These are phyloP conservation scores for Melieria picta DNA, from an alignment of 2,888 invertebrate species.

Conservation along the genomic window DNA sequence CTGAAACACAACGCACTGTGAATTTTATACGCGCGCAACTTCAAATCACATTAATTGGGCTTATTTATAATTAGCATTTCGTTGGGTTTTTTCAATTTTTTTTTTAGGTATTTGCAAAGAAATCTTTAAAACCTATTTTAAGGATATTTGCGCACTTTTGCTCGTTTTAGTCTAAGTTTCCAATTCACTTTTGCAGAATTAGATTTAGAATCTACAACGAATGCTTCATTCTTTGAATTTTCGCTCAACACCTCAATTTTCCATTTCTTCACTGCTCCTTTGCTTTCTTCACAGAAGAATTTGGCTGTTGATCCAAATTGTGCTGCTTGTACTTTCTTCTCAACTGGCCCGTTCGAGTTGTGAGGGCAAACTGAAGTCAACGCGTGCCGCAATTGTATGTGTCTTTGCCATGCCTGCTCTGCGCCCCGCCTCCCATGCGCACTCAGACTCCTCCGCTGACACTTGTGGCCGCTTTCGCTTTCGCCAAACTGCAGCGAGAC, in stretches of 20 bases:
- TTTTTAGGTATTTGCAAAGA: conserved; percentile 17
- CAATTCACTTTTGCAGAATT: conserved; percentile 57
- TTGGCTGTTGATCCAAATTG: too few relatives aligned
- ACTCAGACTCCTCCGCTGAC: neutral
- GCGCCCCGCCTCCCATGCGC: conserved; percentile 8
- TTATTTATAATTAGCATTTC: neutral
- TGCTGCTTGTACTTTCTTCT: neutral
- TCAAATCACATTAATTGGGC: conserved; percentile 9
- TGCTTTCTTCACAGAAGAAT: neutral
- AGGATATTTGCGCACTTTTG: conserved; percentile 11
- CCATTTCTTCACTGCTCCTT: neutral
- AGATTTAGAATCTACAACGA: conserved; percentile 51
- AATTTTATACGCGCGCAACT: conserved; percentile 5
- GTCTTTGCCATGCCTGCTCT: neutral
- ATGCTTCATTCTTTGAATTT: conserved; percentile 7
- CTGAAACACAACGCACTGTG: conserved; percentile 10
- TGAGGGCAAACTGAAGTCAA: conserved; percentile 37
- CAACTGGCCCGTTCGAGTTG: conserved; percentile 39
- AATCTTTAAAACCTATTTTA: conserved; percentile 40
- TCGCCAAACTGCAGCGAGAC: conserved; percentile 22
- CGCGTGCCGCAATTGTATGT: conserved; percentile 12
- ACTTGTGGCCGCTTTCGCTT: conserved; percentile 6
- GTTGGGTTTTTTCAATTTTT: conserved; percentile 11
- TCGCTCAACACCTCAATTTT: neutral
- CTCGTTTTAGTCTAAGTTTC: conserved; percentile 40